Evolutionary conservation across 2,797 vertebrate species (phyloP).

Genomic region (Cuniculus paca): DNA sequence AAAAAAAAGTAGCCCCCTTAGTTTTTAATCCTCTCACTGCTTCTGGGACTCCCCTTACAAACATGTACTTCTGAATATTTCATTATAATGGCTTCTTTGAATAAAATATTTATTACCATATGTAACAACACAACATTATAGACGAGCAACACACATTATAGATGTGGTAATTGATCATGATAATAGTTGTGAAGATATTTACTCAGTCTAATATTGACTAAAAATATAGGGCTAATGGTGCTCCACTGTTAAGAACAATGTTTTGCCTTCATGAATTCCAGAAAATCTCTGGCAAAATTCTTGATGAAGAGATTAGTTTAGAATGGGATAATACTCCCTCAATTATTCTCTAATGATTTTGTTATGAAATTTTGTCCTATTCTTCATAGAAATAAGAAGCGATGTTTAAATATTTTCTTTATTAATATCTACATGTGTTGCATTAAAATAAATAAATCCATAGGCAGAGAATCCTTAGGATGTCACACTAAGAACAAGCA

Average conservation of each 20-base stretch:
- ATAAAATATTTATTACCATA: constrained; percentile 64
- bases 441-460: background rate
- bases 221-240: background rate
- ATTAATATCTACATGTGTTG: background rate
- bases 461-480: background rate
- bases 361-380: background rate
- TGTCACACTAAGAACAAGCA: background rate
- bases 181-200: background rate
- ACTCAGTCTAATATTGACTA: background rate
- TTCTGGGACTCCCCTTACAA: constrained; percentile 43
- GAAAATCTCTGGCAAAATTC: background rate
- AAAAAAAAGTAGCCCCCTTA: background rate
- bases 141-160: background rate
- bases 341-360: background rate
- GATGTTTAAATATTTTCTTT: background rate
- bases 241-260: background rate
- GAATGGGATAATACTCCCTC: background rate
- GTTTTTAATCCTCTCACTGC: constrained; percentile 37
- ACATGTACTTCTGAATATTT: constrained; percentile 62
- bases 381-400: background rate
- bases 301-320: background rate
- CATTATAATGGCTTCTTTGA: constrained; percentile 38
- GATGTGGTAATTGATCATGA: background rate
- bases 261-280: background rate
- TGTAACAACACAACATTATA: too few species aligned